A percentile compares a stretch with the other conserved stretches of the same genome.
Evolutionary conservation across 1,140 invertebrate species (phyloP).

Genomic region (Tetragnatha versicolor): DNA sequence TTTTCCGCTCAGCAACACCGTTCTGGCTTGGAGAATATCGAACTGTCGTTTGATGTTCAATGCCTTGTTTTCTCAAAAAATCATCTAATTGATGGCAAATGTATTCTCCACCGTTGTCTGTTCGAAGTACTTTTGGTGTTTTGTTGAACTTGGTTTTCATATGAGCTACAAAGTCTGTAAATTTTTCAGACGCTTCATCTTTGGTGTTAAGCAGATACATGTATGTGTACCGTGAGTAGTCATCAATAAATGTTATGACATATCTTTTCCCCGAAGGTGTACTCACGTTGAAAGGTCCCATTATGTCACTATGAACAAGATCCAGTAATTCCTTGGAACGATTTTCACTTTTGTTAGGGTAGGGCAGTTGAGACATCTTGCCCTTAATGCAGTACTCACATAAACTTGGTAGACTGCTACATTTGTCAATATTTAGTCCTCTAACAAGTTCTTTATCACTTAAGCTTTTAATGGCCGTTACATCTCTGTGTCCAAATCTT

Average conservation of each 20-base stretch:
- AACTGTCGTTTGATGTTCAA: constrained; percentile 62
- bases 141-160: constrained; percentile 9
- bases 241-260: too few species aligned
- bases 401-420: too few species aligned
- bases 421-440: not conserved
- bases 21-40: constrained; percentile 64
- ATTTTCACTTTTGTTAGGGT: not conserved
- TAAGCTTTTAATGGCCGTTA: not conserved
- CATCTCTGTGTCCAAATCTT: constrained; percentile 12
- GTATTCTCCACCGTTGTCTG: constrained; percentile 55
- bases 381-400: constrained; percentile 6
- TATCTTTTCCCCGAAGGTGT: constrained; percentile 1
- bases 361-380: constrained; percentile 16
- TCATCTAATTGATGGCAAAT: constrained; percentile 29
- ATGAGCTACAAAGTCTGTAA: constrained; percentile 35
- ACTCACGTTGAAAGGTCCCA: too few species aligned
- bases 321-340: not conserved
- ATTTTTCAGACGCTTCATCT: constrained; percentile 33
- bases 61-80: constrained; percentile 57
- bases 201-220: constrained; percentile 46
- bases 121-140: constrained; percentile 57
- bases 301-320: constrained; percentile 52
- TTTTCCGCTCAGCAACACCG: constrained; percentile 63
- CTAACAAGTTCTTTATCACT: not conserved
- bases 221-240: constrained; percentile 21